Base-by-base conservation (phyloP, 2,888 invertebrate genomes). In the Choristoneura rosaceana region DNA sequence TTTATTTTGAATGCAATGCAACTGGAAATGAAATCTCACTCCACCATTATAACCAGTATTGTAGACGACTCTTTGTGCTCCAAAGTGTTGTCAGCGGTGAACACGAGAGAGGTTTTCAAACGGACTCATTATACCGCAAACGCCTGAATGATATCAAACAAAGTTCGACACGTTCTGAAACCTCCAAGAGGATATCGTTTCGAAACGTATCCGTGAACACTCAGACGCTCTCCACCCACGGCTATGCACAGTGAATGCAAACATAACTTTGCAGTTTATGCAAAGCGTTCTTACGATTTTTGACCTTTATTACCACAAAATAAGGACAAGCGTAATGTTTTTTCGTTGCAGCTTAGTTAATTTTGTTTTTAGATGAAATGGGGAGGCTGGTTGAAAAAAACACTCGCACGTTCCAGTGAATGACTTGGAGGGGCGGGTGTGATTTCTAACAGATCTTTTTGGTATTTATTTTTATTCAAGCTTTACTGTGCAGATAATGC, bases 171-270 rank as follows among this genome's bases (percentile, higher is more conserved):
- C 73, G 73, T 73, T 69, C 73, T 17, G 59, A 73, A 73, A 64
- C 69, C 73, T 62, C 43, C 69, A 73, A 43, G 68, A 59, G 69
- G 73, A 59, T 73, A 73, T 73, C 73, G 68, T 67, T 71, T 74
- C 74, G 52, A 74, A 74, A 70, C 75, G 70, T 70, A 66, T 68
- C 64, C 73, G 63, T 41, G 64, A 78, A 79, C 77, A 81, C 85
- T 85, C 82, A 86, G 82, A 85, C 86, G 69, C 79, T 82, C 85
- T 86, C 75, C 70, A 77, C 75, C 76, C 74, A 64, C 47, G 59
- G 68, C 69, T 71, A 59, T 70, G 61, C 38, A 38, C 70, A 34
- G 59, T 41, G 58, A 67, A 45, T 34, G 15, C 73, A 73, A 73
- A 73, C 59, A 64, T 64, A 69, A 17, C 15, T 17, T 41, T 73